A percentile compares a stretch with the other conserved stretches of the same genome.
These are phyloP conservation scores for Clamator glandarius DNA, from an alignment of 2,797 vertebrate species.

Conservation along the genomic window DNA sequence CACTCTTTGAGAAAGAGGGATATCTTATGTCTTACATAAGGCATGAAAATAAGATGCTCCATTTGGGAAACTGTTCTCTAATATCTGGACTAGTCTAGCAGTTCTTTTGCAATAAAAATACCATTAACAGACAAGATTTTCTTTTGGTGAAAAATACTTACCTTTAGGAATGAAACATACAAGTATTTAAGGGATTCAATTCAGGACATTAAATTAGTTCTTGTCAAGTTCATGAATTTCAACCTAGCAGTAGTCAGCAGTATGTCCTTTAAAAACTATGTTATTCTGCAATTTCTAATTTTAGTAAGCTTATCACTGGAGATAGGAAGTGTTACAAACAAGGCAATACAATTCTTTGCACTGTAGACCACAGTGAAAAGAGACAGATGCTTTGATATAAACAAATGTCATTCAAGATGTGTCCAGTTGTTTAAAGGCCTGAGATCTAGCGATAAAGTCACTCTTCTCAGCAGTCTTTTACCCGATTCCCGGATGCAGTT, in stretches of 20 bases:
- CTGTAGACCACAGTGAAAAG: neutral
- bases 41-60: neutral
- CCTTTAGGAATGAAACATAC: neutral
- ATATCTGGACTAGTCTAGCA: neutral
- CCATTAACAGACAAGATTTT: neutral
- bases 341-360: neutral
- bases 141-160: neutral
- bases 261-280: neutral
- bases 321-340: conserved; percentile 46
- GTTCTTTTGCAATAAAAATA: neutral
- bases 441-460: conserved; percentile 22
- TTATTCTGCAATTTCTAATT: neutral
- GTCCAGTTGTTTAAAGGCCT: conserved; percentile 57
- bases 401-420: conserved; percentile 28
- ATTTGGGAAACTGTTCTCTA: neutral
- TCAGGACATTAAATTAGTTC: neutral
- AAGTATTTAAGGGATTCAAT: neutral
- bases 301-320: conserved; percentile 8
- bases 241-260: neutral
- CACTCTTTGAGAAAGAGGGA: neutral
- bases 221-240: neutral
- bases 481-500: conserved; percentile 48
- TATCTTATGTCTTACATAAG: neutral
- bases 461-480: conserved; percentile 33
- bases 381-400: conserved; percentile 55